A percentile compares a stretch with the other conserved stretches of the same genome.
Evolutionary conservation across 2,888 invertebrate species (phyloP).

Genomic region (Sympetrum striolatum): DNA sequence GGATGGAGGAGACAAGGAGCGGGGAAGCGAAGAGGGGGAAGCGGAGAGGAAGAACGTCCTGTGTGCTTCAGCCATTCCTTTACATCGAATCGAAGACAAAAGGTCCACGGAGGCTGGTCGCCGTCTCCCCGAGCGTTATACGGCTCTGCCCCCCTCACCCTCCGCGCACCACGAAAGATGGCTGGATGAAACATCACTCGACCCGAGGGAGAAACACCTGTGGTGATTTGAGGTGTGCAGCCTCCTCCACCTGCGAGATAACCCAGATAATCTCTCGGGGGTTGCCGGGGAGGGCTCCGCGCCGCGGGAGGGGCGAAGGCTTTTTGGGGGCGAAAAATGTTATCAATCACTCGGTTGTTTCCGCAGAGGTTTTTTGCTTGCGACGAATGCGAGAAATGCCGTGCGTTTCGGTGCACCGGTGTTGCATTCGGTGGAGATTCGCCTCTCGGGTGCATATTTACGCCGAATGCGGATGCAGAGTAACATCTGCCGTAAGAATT

Average conservation of each 20-base stretch:
- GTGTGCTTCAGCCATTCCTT: not conserved
- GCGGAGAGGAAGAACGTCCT: not conserved
- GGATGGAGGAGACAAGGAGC: not conserved
- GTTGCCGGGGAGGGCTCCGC: not conserved
- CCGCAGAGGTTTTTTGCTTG: not conserved
- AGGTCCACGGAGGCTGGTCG: not conserved
- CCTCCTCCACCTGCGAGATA: conserved; percentile 36
- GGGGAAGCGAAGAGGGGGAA: not conserved
- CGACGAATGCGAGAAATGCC: not conserved
- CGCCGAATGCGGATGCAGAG: not conserved
- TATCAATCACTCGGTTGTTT: conserved; percentile 17
- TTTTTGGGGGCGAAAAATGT: not conserved
- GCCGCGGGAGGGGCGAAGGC: not conserved
- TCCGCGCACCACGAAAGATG: not conserved
- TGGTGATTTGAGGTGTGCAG: conserved; percentile 35
- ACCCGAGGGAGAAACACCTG: conserved; percentile 22
- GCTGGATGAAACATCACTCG: not conserved
- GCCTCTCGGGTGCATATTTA: no score
- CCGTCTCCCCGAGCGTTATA: not conserved
- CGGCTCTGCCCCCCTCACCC: not conserved
- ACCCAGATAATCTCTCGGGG: conserved; percentile 15
- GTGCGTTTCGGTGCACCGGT: not conserved
- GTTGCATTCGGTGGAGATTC: no score
- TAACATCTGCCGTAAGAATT: not conserved
- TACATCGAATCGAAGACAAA: not conserved